Conservation (phyloP, 2,797 vertebrate genomes). For the Syndactyla subalaris region DNA sequence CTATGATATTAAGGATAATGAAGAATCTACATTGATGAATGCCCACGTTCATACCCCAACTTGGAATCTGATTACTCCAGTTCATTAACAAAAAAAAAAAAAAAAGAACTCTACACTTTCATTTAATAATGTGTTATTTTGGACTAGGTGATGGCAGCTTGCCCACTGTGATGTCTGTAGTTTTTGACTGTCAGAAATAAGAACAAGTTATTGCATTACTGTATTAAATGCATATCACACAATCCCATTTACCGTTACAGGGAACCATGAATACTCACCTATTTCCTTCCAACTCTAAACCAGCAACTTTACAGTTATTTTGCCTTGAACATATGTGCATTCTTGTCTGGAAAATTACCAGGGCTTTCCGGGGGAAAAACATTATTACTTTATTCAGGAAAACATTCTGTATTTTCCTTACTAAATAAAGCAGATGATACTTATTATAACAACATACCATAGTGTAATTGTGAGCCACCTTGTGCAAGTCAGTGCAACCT, state of each 20-base stretch:
- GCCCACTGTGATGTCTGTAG: not conserved
- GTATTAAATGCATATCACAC: not conserved
- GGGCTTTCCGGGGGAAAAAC: not conserved
- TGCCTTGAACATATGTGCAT: not conserved
- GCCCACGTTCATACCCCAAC: not conserved
- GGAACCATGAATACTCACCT: not conserved
- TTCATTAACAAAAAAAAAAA: not conserved
- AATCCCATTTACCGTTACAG: not conserved
- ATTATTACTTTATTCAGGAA: not conserved
- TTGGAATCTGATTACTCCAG: not conserved
- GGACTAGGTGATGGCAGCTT: not conserved
- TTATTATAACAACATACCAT: conserved; percentile 85
- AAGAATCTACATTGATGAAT: not conserved
- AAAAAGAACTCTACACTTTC: not conserved
- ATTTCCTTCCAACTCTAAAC: not conserved
- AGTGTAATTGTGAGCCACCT: conserved; percentile 94
- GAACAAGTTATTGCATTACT: not conserved
- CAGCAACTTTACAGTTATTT: not conserved
- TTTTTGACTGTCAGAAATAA: not conserved
- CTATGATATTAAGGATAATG: not conserved
- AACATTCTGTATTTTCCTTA: not conserved
- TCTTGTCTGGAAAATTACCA: not conserved
- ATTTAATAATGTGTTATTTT: not conserved
- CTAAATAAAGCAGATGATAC: not conserved
- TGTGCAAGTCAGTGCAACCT: conserved; percentile 94